Conservation (phyloP, 2,888 invertebrate species). For the Metellina segmentata region DNA sequence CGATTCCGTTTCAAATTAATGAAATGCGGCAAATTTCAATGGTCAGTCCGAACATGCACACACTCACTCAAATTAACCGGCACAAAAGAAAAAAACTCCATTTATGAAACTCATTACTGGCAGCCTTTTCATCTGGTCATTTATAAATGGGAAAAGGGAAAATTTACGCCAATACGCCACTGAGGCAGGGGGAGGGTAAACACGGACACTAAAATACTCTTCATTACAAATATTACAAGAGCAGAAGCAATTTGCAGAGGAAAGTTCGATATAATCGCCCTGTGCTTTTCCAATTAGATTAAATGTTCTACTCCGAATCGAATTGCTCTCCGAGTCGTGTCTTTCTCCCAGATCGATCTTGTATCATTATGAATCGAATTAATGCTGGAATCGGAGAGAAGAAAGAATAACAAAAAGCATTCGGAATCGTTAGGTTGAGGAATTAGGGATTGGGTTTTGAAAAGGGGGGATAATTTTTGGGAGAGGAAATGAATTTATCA, state of each 20-base stretch:
- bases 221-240: slow-evolving; percentile 36
- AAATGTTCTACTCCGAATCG: slow-evolving; percentile 43
- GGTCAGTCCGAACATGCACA: slow-evolving; percentile 15
- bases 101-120: slow-evolving; percentile 47
- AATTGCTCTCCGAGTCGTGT: neutral
- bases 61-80: slow-evolving; percentile 39
- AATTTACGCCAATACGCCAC: slow-evolving; percentile 62
- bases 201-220: slow-evolving; percentile 31
- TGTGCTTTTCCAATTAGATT: slow-evolving; percentile 42
- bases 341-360: slow-evolving; percentile 27
- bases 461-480: slow-evolving; percentile 41
- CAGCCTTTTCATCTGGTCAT: slow-evolving; percentile 37
- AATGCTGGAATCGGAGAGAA: slow-evolving; percentile 7
- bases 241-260: slow-evolving; percentile 32
- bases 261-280: slow-evolving; percentile 35
- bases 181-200: neutral
- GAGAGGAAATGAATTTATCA: slow-evolving; percentile 65
- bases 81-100: slow-evolving; percentile 14
- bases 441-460: slow-evolving; percentile 45
- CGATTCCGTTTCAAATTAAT: slow-evolving; percentile 60
- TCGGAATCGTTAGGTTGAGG: slow-evolving; percentile 40
- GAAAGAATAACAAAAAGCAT: neutral
- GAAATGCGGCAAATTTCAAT: slow-evolving; percentile 63
- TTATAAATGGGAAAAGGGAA: slow-evolving; percentile 38
- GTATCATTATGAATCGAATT: slow-evolving; percentile 33